Evolutionary conservation across 2,888 invertebrate species (phyloP).

Genomic region (Monoplex corrugatus): DNA sequence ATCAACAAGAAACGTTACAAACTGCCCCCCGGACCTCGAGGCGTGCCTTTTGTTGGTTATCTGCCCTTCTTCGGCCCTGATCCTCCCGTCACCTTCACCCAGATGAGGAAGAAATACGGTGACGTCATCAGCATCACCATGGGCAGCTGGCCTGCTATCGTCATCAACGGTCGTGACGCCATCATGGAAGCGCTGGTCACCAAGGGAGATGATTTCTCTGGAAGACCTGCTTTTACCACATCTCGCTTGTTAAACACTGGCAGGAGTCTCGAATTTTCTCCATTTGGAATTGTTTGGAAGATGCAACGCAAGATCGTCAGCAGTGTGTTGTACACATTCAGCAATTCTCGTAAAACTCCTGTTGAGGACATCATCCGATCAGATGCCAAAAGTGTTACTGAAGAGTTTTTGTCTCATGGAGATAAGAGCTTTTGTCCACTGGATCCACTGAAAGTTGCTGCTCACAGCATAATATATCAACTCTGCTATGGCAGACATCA

Average conservation of each 20-base stretch:
- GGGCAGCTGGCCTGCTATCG: slow-evolving; percentile 61
- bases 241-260: slow-evolving; percentile 44
- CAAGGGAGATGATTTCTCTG: slow-evolving; percentile 55
- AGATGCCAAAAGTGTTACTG: slow-evolving; percentile 48
- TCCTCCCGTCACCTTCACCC: slow-evolving; percentile 57
- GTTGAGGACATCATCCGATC: slow-evolving; percentile 51
- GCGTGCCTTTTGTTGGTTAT: slow-evolving; percentile 62
- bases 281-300: slow-evolving; percentile 56
- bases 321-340: slow-evolving; percentile 57
- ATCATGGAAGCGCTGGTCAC: slow-evolving; percentile 54
- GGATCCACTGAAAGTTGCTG: slow-evolving; percentile 38
- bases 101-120: slow-evolving; percentile 59
- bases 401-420: slow-evolving; percentile 34
- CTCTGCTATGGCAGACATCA: slow-evolving; percentile 56
- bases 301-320: slow-evolving; percentile 60
- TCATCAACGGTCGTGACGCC: slow-evolving; percentile 48
- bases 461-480: slow-evolving; percentile 58
- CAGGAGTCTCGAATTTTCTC: slow-evolving; percentile 45
- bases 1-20: slow-evolving; percentile 38
- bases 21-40: slow-evolving; percentile 58
- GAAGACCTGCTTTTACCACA: slow-evolving; percentile 58
- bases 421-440: slow-evolving; percentile 40
- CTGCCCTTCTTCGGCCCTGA: slow-evolving; percentile 58
- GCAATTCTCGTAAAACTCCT: slow-evolving; percentile 50
- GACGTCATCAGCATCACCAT: slow-evolving; percentile 60